Evolutionary conservation across 1,140 invertebrate genomes (phyloP).

Genomic region (Ceratitis capitata): DNA sequence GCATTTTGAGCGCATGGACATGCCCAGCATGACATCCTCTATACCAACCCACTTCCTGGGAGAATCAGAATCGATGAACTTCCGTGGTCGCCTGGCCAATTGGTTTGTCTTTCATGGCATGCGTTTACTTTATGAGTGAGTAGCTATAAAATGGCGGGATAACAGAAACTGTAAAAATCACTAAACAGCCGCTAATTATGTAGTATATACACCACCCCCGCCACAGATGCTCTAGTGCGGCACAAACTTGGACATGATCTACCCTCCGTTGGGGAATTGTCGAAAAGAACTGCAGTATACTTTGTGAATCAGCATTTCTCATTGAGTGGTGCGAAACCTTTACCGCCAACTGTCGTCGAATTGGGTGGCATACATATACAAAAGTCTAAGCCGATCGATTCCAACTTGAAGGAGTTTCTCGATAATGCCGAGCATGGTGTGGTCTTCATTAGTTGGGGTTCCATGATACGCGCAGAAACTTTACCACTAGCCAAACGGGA

Average conservation of each 20-base stretch:
- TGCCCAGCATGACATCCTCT: constrained; percentile 70
- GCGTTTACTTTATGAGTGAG: constrained; percentile 59
- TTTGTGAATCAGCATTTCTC: constrained; percentile 75
- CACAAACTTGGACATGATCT: constrained; percentile 67
- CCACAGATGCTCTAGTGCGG: constrained; percentile 53
- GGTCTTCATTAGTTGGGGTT: constrained; percentile 78
- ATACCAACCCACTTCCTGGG: constrained; percentile 69
- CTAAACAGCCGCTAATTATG: background rate
- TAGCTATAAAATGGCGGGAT: background rate
- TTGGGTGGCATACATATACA: constrained; percentile 75
- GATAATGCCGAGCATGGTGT: constrained; percentile 76
- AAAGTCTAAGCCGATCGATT: constrained; percentile 68
- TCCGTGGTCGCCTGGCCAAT: constrained; percentile 66
- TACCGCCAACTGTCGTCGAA: constrained; percentile 73
- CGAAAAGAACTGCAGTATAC: constrained; percentile 70
- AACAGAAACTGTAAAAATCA: background rate
- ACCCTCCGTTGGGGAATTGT: constrained; percentile 70
- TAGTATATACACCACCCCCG: constrained; percentile 50
- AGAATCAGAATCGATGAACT: constrained; percentile 69
- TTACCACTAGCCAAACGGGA: constrained; percentile 70
- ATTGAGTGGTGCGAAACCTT: constrained; percentile 69
- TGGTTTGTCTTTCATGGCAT: constrained; percentile 57
- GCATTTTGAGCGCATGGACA: constrained; percentile 69
- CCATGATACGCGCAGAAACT: constrained; percentile 71
- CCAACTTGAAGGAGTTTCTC: constrained; percentile 73